These are phyloP conservation scores for Hippocampus zosterae DNA, from an alignment of 2,113 vertebrate species.

Conservation along the genomic window DNA sequence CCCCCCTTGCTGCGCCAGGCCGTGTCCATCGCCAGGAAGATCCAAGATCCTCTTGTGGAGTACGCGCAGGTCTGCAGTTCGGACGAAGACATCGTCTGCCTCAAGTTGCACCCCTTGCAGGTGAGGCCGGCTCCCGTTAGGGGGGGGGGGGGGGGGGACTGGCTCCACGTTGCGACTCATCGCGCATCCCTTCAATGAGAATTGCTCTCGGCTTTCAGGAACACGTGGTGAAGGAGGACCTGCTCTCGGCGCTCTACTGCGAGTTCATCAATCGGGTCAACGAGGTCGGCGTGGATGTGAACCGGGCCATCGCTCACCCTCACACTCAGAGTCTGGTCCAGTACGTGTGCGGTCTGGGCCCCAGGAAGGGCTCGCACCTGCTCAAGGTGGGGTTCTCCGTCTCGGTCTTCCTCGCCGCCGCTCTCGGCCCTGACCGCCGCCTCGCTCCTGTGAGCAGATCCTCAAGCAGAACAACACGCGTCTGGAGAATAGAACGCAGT, in stretches of 20 bases:
- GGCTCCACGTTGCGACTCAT: too few relatives aligned
- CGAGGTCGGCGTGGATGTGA: constrained; percentile 97
- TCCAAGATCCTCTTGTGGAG: constrained; percentile 94
- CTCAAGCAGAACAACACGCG: constrained; percentile 98
- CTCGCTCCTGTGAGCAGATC: constrained; percentile 72
- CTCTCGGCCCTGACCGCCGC: not conserved
- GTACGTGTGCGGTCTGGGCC: constrained; percentile 92
- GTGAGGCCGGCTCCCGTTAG: constrained; percentile 53
- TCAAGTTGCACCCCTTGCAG: constrained; percentile 95
- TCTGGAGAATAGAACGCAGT: constrained; percentile 94
- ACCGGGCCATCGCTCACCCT: constrained; percentile 89
- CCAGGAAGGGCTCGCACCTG: constrained; percentile 92
- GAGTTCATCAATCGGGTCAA: constrained; percentile 98
- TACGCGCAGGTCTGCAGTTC: constrained; percentile 96
- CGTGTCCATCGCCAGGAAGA: constrained; percentile 89
- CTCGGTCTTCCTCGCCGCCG: not conserved
- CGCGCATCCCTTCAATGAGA: not conserved
- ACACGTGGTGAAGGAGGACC: constrained; percentile 94
- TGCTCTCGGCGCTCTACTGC: constrained; percentile 88
- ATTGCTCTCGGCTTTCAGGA: constrained; percentile 70
- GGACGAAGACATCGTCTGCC: constrained; percentile 94
- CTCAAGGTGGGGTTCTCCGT: too few relatives aligned
- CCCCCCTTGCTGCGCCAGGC: constrained; percentile 92
- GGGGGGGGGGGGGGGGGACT: too few relatives aligned
- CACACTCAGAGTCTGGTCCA: constrained; percentile 95